Percentiles rank a stretch among this genome's conserved stretches.
Evolutionary conservation across 2,113 vertebrate species (phyloP).

Genomic region (Limnothrissa miodon): DNA sequence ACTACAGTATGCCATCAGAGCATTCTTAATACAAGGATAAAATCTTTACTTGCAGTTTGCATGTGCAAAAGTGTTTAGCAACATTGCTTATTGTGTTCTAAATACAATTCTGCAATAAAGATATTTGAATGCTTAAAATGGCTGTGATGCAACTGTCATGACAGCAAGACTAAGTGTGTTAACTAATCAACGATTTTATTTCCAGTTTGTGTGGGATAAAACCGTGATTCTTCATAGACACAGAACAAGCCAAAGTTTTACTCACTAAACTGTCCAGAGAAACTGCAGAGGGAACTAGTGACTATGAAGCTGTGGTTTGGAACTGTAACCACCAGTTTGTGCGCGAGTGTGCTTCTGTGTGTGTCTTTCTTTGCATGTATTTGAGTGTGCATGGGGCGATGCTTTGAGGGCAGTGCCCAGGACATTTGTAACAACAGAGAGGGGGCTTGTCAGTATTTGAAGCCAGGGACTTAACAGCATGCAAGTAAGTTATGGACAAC

Average conservation of each 20-base stretch:
- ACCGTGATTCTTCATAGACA: neutral
- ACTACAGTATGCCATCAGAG: neutral
- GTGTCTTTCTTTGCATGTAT: neutral
- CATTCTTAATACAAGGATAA: neutral
- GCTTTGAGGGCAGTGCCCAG: neutral
- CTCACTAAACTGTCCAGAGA: neutral
- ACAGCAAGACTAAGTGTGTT: neutral
- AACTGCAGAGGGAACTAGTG: neutral
- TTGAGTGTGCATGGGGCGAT: neutral
- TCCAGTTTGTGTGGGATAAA: neutral
- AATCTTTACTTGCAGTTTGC: neutral
- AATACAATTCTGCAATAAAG: neutral
- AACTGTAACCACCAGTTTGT: neutral
- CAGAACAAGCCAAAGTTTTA: neutral
- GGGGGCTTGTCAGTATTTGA: neutral
- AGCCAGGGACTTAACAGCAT: slow-evolving; percentile 1
- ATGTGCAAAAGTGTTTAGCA: too few species aligned
- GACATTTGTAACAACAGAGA: neutral
- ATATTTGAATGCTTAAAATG: neutral
- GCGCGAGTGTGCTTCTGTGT: neutral
- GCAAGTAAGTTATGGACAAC: slow-evolving; percentile 9
- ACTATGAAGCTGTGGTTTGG: slow-evolving; percentile 14
- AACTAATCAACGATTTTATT: neutral
- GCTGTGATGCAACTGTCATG: neutral
- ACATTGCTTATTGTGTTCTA: neutral